These are phyloP conservation scores for Thalassarche chlororhynchos DNA, from an alignment of 2,113 vertebrate genomes.

Conservation along the genomic window DNA sequence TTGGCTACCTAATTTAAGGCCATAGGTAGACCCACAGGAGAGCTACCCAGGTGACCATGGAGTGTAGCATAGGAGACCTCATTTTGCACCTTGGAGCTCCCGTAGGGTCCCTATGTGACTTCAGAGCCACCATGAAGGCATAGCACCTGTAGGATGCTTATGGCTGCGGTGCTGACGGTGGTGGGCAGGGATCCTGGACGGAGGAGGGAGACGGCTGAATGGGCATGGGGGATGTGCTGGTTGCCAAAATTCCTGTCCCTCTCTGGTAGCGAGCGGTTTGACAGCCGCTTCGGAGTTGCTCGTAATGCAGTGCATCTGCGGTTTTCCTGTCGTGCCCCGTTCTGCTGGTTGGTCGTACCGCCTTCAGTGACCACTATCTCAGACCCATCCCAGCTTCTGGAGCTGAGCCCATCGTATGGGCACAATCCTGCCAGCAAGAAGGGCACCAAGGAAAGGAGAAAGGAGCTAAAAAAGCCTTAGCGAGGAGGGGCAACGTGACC, in stretches of 20 bases:
- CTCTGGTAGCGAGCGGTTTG: neutral
- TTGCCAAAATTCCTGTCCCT: neutral
- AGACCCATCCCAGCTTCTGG: neutral
- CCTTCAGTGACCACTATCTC: accelerated
- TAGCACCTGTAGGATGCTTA: neutral
- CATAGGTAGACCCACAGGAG: neutral
- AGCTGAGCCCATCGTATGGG: neutral
- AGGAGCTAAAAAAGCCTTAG: neutral
- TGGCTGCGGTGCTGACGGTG: neutral
- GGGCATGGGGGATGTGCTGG: accelerated
- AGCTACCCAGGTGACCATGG: neutral
- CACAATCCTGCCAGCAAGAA: neutral
- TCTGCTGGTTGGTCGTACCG: neutral
- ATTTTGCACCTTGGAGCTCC: neutral
- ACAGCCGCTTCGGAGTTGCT: accelerated
- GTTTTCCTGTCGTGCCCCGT: accelerated
- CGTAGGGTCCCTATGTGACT: accelerated
- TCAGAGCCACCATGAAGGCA: neutral
- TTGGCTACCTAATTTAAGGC: neutral
- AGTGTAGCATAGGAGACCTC: neutral
- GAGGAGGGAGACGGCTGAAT: neutral
- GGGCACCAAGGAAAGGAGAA: neutral
- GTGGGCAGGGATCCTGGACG: neutral
- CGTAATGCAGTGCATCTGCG: neutral
- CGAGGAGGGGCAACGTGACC: accelerated